A percentile compares a stretch with the other conserved stretches of the same genome.
Conservation (phyloP, 2,113 vertebrate species). For the Albula glossodonta region DNA sequence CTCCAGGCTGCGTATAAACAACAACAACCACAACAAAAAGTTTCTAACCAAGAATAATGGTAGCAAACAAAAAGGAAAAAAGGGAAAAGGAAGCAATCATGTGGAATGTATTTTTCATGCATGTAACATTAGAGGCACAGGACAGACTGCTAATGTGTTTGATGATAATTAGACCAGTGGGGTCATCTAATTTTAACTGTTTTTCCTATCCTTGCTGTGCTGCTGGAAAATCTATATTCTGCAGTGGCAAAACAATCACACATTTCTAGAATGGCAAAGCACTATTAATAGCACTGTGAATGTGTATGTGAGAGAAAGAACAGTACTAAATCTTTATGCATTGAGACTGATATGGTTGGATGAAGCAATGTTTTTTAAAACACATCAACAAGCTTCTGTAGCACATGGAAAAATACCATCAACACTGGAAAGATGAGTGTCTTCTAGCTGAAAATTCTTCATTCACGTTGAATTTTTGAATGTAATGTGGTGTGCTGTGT, state of each 20-base stretch:
- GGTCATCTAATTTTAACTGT: constrained; percentile 40
- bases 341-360: not conserved
- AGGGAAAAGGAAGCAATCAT: not conserved
- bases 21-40: not conserved
- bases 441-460: not conserved
- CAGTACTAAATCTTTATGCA: not conserved
- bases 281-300: not conserved
- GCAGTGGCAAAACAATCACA: constrained; percentile 44
- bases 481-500: not conserved
- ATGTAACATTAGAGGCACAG: not conserved
- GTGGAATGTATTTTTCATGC: constrained; percentile 27
- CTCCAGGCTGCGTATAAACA: not conserved
- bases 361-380: not conserved
- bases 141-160: constrained; percentile 12
- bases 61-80: constrained; percentile 27
- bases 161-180: constrained; percentile 51
- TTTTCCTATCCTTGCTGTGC: constrained; percentile 51
- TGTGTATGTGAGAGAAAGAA: not conserved
- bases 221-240: constrained; percentile 59
- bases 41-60: not conserved
- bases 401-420: not conserved
- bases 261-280: constrained; percentile 32
- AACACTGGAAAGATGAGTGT: not conserved
- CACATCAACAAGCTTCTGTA: not conserved
- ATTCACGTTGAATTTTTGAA: constrained; percentile 12